These are phyloP conservation scores for Ivindomyrus marchei DNA, from an alignment of 2,113 vertebrate genomes.

Conservation along the genomic window DNA sequence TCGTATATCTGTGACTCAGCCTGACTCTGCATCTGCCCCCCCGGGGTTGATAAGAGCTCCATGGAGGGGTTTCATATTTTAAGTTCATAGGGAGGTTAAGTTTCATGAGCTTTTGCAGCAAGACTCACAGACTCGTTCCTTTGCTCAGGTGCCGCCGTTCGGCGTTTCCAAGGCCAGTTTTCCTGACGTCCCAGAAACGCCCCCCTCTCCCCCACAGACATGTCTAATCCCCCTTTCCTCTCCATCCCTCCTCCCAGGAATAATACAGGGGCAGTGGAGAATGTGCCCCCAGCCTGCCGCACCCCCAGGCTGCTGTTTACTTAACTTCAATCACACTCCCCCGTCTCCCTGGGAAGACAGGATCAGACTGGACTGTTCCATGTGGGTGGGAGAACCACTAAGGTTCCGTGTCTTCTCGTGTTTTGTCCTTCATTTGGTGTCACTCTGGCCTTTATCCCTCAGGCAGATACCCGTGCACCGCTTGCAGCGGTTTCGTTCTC, in stretches of 20 bases:
- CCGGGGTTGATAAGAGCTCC: background rate
- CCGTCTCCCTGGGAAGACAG: background rate
- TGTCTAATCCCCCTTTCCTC: background rate
- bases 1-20: background rate
- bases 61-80: background rate
- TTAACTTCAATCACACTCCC: background rate
- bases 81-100: background rate
- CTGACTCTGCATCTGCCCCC: background rate
- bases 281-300: background rate
- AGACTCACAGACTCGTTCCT: background rate
- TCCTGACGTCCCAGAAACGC: background rate
- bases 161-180: background rate
- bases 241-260: background rate
- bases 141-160: background rate
- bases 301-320: background rate
- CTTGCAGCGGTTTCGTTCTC: background rate
- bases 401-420: background rate
- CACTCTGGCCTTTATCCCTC: background rate
- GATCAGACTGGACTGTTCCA: background rate
- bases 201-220: background rate
- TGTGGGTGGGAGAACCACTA: background rate
- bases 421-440: background rate
- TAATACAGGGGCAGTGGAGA: background rate
- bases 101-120: background rate
- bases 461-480: background rate